phyloP scores from a whole-genome alignment of 2,113 vertebrate genomes.

The Myrmophylax atrothorax region DNA sequence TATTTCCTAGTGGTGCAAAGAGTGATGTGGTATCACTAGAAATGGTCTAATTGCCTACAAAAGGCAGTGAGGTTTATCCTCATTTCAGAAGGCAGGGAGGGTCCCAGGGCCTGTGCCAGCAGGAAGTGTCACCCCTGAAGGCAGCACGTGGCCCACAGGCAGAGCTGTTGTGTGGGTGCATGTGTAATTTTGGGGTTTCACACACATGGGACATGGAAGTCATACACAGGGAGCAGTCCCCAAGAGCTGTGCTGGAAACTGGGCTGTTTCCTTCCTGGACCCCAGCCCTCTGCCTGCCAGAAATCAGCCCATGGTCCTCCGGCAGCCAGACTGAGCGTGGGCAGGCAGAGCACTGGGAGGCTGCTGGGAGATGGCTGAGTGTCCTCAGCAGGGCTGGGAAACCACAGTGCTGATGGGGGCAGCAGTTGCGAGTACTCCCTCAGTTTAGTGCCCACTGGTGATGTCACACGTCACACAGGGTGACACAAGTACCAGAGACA shows the following conservation, averaged over 20 bases:
- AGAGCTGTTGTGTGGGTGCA: too few species aligned
- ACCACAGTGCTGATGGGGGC: neutral
- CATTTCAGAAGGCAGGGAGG: neutral
- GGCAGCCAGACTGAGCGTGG: conserved; percentile 56
- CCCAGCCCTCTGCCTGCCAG: neutral
- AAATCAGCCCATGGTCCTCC: conserved; percentile 36
- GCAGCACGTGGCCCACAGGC: neutral
- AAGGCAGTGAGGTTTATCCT: neutral
- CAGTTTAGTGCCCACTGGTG: neutral
- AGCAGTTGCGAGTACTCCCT: neutral
- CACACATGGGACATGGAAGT: neutral
- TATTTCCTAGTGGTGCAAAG: neutral
- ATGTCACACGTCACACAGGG: neutral
- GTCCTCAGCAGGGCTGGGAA: neutral
- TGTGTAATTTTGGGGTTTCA: neutral
- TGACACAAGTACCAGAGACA: neutral
- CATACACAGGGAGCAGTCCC: neutral
- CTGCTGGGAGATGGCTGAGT: neutral
- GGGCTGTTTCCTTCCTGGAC: neutral
- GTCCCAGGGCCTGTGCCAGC: neutral
- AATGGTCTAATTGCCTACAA: neutral
- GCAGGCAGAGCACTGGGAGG: neutral
- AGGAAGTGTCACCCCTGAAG: neutral
- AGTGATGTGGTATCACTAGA: rapidly evolving
- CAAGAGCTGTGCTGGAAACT: neutral